Evolutionary conservation across 2,113 vertebrate species (phyloP), one percentile per base, ranked within the genome.

Genomic region (Austrofundulus limnaeus): DNA sequence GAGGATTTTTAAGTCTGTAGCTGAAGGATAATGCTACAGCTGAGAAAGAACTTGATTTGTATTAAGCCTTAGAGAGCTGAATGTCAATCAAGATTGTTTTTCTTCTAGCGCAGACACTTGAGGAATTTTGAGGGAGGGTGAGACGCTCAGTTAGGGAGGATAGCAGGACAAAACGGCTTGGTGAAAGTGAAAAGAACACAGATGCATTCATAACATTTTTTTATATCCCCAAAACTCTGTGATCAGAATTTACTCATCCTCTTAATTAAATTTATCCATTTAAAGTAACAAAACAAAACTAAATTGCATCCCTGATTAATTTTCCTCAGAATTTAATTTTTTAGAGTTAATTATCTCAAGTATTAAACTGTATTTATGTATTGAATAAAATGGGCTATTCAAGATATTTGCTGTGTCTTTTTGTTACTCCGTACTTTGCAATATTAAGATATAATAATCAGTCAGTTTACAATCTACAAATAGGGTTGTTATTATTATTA

Each of bases 51-150:
- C 83, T 77, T 64, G 42, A 77, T 83, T 90, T 81, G 80, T 81
- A 85, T 82, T 81, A 89, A 84, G 79, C 84, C 72, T 83, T 80
- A 75, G 77, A 87, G 82, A 82, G 78, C 85, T 84, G 84, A 79
- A 85, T 91, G 90, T 90, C 91, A 91, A 80, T 92, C 92, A 90
- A 66, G 77, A 49, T 74, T 87, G 83, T 89, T 88, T 90, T 85
- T 71, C 85, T 89, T 87, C 60, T 71, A 87, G 87, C 77, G 57
- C 66, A 82, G 68, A 86, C 81, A 82, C 75, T 83, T 84, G 83
- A 87, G 80, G 86, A 90, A 90, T 88, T 83, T 87, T 79, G 83
- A 88, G 77, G 81, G 85, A 85, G 80, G 77, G 74, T 43, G 83
- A 88, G 83, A 86, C 48, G 58, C 58, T 58, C 48, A 25, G 61